Evolutionary conservation across 2,113 vertebrate genomes (phyloP).

Genomic region (Orthonyx spaldingii): DNA sequence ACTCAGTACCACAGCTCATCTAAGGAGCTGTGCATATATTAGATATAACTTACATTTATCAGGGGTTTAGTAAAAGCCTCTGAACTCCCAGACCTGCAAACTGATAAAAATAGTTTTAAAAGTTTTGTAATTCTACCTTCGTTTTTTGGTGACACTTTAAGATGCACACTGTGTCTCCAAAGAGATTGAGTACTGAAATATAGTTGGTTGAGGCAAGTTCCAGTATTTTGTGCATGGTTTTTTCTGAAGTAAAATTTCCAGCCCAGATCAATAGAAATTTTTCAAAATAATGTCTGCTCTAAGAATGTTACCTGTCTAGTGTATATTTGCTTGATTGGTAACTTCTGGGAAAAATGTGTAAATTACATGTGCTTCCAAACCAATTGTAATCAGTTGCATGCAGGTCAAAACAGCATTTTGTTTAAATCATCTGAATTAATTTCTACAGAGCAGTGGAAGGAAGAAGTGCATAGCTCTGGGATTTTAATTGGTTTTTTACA

Average conservation of each 20-base stretch:
- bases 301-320: not conserved
- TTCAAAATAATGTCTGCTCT: not conserved
- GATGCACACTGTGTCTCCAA: rapidly evolving
- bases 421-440: not conserved
- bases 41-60: not conserved
- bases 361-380: not conserved
- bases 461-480: not conserved
- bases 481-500: not conserved
- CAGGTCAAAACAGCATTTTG: not conserved
- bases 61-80: not conserved
- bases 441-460: not conserved
- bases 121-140: not conserved
- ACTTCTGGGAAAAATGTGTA: not conserved
- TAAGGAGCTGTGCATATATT: not conserved
- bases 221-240: not conserved
- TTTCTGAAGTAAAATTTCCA: not conserved
- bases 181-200: not conserved
- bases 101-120: not conserved
- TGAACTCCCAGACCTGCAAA: not conserved
- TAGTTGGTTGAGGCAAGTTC: not conserved
- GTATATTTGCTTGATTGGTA: not conserved
- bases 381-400: not conserved
- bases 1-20: not conserved
- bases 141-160: not conserved
- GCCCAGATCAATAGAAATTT: not conserved